Evolutionary conservation across 1,140 invertebrate species (phyloP).

Genomic region (Globodera rostochiensis): DNA sequence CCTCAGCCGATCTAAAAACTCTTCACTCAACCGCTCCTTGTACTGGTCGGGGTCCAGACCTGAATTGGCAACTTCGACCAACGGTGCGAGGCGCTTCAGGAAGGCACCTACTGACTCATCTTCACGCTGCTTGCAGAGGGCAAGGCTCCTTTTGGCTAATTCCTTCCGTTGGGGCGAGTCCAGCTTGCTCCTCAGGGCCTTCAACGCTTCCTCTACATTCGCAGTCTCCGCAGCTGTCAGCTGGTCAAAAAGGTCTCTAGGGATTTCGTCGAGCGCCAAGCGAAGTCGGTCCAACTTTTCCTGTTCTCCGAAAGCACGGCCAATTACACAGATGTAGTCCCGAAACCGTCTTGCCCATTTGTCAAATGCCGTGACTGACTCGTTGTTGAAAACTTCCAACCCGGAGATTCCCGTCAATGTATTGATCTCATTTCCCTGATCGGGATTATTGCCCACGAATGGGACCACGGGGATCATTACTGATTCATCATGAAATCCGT

Average conservation of each 20-base stretch:
- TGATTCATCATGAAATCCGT: neutral
- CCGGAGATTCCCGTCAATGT: too few relatives aligned
- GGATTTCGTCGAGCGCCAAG: neutral
- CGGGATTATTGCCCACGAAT: neutral
- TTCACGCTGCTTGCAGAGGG: conserved; percentile 1
- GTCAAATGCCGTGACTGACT: conserved; percentile 2
- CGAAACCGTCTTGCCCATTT: neutral
- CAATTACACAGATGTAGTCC: conserved; percentile 2
- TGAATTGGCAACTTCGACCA: neutral
- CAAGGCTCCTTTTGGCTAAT: conserved; percentile 4
- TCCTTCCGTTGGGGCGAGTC: conserved; percentile 5
- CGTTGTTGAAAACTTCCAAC: neutral
- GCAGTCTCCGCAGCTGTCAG: neutral
- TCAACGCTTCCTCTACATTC: neutral
- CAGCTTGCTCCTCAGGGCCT: neutral
- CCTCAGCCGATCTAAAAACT: neutral
- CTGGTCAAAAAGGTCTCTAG: neutral
- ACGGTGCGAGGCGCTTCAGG: neutral
- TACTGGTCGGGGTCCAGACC: neutral
- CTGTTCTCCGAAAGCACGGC: neutral
- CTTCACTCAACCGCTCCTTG: neutral
- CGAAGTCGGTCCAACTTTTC: neutral
- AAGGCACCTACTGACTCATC: neutral
- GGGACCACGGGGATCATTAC: neutral
- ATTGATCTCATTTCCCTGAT: too few relatives aligned